Conservation (phyloP, 2,113 vertebrate species). For the Orientallactaga bullata region DNA sequence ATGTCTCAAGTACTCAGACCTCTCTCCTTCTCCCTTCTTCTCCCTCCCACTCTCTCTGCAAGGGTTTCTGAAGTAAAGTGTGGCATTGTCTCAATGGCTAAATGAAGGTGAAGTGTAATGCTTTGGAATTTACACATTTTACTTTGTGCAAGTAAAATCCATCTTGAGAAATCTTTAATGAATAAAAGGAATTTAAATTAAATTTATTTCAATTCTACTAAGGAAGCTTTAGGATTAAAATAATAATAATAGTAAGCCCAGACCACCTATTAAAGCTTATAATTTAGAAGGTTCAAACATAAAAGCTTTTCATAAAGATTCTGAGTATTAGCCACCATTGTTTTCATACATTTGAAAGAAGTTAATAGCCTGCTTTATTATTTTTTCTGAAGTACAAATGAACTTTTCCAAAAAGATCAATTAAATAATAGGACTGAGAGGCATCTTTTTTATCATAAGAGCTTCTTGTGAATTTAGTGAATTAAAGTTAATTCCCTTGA, state of each 20-base stretch:
- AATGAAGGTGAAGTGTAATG: slow-evolving; percentile 65
- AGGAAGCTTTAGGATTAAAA: slow-evolving; percentile 80
- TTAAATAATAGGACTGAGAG: slow-evolving; percentile 81
- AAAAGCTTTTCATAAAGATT: slow-evolving; percentile 78
- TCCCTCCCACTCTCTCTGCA: not conserved
- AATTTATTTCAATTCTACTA: slow-evolving; percentile 76
- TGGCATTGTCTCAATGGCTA: slow-evolving; percentile 71
- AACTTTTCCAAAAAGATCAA: slow-evolving; percentile 84
- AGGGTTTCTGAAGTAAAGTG: not conserved
- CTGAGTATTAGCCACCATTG: slow-evolving; percentile 81
- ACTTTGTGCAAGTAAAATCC: slow-evolving; percentile 73
- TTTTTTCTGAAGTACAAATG: slow-evolving; percentile 81
- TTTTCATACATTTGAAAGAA: slow-evolving; percentile 86
- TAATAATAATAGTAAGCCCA: slow-evolving; percentile 78
- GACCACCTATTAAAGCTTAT: slow-evolving; percentile 79
- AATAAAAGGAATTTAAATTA: slow-evolving; percentile 78
- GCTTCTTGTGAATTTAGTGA: slow-evolving; percentile 73
- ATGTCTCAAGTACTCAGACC: not conserved
- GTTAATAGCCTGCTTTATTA: slow-evolving; percentile 77
- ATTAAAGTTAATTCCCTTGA: slow-evolving; percentile 79
- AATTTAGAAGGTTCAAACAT: slow-evolving; percentile 79
- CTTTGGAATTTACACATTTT: slow-evolving; percentile 72
- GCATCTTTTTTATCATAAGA: slow-evolving; percentile 83
- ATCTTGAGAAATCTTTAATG: slow-evolving; percentile 68
- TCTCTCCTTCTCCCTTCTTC: not conserved